Conservation (phyloP, 1,140 invertebrate species). For the Stegodyphus dumicola region DNA sequence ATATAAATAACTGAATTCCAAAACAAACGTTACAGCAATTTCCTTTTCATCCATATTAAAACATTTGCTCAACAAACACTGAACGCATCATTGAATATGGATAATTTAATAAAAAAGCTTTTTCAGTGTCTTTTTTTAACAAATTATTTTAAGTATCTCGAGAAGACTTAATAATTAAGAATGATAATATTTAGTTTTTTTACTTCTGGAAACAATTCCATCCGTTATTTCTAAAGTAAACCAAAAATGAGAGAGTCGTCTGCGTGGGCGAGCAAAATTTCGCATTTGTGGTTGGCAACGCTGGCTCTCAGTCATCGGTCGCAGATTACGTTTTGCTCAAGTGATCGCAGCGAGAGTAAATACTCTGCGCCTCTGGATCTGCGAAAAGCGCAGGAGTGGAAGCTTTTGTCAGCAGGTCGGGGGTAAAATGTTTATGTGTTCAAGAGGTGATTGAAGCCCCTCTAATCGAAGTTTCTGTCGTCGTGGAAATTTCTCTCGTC, state of each 20-base stretch:
- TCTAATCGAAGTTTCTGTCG: slow-evolving; percentile 51
- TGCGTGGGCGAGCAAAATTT: slow-evolving; percentile 3
- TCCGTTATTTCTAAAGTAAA: no score
- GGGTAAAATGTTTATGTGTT: slow-evolving; percentile 57
- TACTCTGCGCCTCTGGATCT: slow-evolving; percentile 6
- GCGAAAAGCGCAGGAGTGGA: slow-evolving; percentile 1
- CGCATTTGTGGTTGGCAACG: neutral
- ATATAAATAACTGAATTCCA: no score
- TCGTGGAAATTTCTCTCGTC: slow-evolving; percentile 37
- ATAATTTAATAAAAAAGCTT: no score
- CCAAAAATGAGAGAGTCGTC: neutral
- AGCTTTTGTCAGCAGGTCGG: slow-evolving; percentile 29
- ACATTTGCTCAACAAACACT: no score
- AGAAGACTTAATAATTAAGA: no score
- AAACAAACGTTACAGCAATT: no score
- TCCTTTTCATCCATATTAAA: no score
- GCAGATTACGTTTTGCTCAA: slow-evolving; percentile 16
- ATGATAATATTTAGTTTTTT: no score
- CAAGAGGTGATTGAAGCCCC: slow-evolving; percentile 57
- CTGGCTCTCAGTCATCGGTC: slow-evolving; percentile 12
- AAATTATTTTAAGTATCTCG: no score
- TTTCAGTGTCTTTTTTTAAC: no score
- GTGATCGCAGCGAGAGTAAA: slow-evolving; percentile 22
- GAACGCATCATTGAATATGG: no score
- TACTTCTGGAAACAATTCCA: no score